Evolutionary conservation across 1,140 invertebrate genomes (phyloP).

Genomic region (Conus ventricosus): DNA sequence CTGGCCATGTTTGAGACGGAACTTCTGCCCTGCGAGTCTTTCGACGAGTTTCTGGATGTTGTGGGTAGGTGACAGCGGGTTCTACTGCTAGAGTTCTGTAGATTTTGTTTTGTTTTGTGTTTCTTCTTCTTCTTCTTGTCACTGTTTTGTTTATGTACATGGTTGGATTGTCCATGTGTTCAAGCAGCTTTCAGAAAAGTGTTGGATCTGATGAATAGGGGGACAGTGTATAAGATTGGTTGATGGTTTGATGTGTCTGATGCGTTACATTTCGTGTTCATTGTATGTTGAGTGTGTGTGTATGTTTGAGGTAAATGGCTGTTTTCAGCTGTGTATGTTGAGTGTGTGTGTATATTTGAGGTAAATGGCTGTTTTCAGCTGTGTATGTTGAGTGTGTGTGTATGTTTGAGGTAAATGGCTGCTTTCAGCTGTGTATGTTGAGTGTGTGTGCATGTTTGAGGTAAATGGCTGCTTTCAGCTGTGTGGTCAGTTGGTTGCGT

Average conservation of each 20-base stretch:
- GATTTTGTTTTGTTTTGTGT: constrained; percentile 1
- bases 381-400: not conserved
- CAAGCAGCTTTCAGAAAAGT: not conserved
- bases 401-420: not conserved
- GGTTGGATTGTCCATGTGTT: not conserved
- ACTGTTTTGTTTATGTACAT: not conserved
- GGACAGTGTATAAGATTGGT: too few relatives aligned
- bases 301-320: not conserved
- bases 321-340: too few relatives aligned
- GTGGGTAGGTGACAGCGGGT: constrained; percentile 61
- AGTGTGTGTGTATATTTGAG: not conserved
- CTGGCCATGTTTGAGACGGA: constrained; percentile 90
- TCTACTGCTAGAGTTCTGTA: not conserved
- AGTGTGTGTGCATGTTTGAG: not conserved
- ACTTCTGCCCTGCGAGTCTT: constrained; percentile 90
- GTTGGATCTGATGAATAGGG: too few relatives aligned
- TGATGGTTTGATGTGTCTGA: too few relatives aligned
- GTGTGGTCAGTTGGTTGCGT: too few relatives aligned
- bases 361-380: too few relatives aligned
- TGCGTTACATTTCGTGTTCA: too few relatives aligned
- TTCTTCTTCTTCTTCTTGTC: not conserved
- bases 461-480: not conserved
- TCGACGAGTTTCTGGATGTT: constrained; percentile 94
- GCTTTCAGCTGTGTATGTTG: not conserved
- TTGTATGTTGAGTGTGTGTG: too few relatives aligned